Evolutionary conservation across 2,797 vertebrate species (phyloP).

Genomic region (Hipposideros larvatus): DNA sequence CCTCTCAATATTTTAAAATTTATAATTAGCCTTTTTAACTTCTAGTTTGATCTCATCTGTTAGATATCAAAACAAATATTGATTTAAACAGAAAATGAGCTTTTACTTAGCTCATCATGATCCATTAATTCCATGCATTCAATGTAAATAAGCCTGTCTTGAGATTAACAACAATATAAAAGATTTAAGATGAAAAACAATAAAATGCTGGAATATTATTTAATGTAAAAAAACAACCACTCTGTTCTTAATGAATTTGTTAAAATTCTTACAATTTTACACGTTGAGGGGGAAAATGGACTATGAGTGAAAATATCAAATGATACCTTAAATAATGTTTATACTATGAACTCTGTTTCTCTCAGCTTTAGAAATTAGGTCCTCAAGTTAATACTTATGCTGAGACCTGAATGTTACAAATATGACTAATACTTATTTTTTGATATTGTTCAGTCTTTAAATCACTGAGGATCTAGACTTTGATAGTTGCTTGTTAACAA

Average conservation of each 20-base stretch:
- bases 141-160: neutral
- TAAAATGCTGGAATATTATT: neutral
- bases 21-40: constrained; percentile 69
- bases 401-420: neutral
- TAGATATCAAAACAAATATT: constrained; percentile 68
- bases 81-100: constrained; percentile 29
- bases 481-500: neutral
- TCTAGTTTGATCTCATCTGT: constrained; percentile 71
- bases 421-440: constrained; percentile 18
- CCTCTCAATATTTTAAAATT: constrained; percentile 53
- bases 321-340: neutral
- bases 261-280: neutral
- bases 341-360: neutral
- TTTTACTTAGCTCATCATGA: constrained; percentile 63
- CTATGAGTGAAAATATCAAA: constrained; percentile 2
- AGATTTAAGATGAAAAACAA: constrained; percentile 25
- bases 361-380: neutral
- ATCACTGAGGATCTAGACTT: neutral
- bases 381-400: neutral
- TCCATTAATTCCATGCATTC: constrained; percentile 35
- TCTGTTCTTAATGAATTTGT: neutral
- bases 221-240: neutral
- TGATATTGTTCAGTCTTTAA: neutral
- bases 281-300: neutral
- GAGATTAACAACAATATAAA: constrained; percentile 9